phyloP scores from a whole-genome alignment of 2,888 invertebrate genomes.

The Latrodectus elegans region DNA sequence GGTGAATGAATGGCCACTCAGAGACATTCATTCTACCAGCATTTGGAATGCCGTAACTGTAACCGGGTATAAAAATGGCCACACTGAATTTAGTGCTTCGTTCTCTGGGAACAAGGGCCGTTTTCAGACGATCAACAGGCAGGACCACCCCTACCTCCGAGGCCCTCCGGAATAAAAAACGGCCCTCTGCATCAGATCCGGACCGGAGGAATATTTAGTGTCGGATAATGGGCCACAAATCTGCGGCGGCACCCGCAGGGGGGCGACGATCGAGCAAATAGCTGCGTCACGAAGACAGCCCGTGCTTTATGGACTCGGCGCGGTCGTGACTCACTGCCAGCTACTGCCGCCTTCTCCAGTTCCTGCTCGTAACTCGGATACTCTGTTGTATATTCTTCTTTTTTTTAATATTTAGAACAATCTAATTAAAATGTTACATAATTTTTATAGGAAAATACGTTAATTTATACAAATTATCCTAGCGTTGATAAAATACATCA shows the following conservation, averaged over 20 bases:
- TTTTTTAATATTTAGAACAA: too few species aligned
- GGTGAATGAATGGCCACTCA: neutral
- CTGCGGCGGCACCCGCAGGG: neutral
- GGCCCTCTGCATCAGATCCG: neutral
- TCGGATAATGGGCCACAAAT: conserved; percentile 22
- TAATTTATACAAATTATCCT: too few species aligned
- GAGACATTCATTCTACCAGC: neutral
- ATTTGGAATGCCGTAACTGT: conserved; percentile 1
- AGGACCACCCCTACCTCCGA: neutral
- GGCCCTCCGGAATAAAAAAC: neutral
- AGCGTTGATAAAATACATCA: too few species aligned
- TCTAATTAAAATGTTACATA: too few species aligned
- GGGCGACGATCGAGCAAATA: neutral
- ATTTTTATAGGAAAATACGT: too few species aligned
- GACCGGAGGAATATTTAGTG: conserved; percentile 18
- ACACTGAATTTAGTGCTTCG: neutral
- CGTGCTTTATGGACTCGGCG: neutral
- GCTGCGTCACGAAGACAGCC: neutral
- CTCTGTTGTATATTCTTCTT: too few species aligned
- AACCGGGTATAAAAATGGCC: neutral
- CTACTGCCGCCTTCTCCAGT: too few species aligned
- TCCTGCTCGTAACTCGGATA: too few species aligned
- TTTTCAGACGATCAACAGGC: conserved; percentile 9
- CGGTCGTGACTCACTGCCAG: neutral
- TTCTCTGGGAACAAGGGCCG: neutral